Conservation (phyloP, 2,113 vertebrate genomes). For the Pseudopodoces humilis region DNA sequence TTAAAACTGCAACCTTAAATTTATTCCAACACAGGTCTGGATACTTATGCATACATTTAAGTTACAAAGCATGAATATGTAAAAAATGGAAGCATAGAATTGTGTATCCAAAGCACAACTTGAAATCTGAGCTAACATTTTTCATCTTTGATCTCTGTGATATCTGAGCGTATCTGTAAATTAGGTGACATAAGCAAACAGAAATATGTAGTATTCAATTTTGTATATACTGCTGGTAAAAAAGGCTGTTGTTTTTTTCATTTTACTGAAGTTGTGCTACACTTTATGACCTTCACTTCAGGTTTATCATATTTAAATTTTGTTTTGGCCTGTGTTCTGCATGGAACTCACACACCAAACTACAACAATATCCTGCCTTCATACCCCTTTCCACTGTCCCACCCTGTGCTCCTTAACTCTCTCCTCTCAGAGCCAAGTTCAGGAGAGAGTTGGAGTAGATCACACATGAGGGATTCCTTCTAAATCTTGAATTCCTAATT, state of each 20-base stretch:
- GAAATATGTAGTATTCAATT: not conserved
- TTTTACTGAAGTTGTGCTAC: not conserved
- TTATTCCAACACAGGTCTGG: not conserved
- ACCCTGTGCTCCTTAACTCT: not conserved
- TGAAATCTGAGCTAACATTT: not conserved
- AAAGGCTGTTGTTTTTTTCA: not conserved
- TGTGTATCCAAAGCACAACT: not conserved
- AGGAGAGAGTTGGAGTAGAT: not conserved
- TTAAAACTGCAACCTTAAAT: not conserved
- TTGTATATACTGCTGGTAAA: not conserved
- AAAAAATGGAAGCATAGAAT: not conserved
- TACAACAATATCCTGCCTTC: not conserved
- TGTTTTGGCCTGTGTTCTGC: conserved; percentile 16
- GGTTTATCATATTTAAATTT: not conserved
- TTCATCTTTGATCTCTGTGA: not conserved
- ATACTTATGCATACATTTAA: not conserved
- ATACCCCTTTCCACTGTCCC: not conserved
- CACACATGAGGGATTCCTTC: not conserved
- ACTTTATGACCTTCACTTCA: not conserved
- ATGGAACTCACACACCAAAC: not conserved
- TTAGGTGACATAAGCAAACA: not conserved
- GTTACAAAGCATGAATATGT: not conserved
- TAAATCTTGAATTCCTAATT: conserved; percentile 12
- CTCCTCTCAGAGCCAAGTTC: not conserved
- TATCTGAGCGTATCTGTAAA: not conserved